Evolutionary conservation across 2,113 vertebrate genomes (phyloP), one percentile per base, ranked within the genome.

Genomic region (Odocoileus virginianus): DNA sequence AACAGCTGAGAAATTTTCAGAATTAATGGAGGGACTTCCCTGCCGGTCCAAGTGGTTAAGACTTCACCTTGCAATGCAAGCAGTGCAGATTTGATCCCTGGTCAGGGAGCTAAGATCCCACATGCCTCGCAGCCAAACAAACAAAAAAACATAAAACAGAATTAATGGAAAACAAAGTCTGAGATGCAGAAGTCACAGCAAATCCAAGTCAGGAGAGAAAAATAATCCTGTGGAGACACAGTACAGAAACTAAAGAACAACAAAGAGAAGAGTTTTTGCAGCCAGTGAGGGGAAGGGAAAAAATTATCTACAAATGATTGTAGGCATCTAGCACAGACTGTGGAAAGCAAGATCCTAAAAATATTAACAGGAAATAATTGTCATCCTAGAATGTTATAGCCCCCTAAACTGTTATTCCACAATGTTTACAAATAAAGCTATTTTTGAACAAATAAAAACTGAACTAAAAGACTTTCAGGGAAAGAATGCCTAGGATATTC

Each of bases 371-470:
- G 78, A 92, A 93, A 61, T 60, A 89, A 84, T 0, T 96, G 43
- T 61, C 78, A 89, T 74, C 15, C 54, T n/a, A 76, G 43, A 76
- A 87, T 30, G 12, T 88, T 45, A 84, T 36, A 96, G 47, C 60
- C 21, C 64, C 19, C 40, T 96, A 67, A 79, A 71, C 33, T 19
- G 12, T 58, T 43, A 50, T 74, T 83, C 21, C n/a, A 96, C 58
- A 71, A 87, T 81, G 40, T 87, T 17, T 86, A 10, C 19, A 91
- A 91, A 91, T 79, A 52, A 84, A 94, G 14, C 50, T 67, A 30
- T 28, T 93, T 92, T 64, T 50, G 21, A 43, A 91, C 7, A 58
- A 89, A 85, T 57, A 71, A 94, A 94, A 94, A 71, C 30, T 94
- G 67, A 94, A 91, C 30, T 47, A 67, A 85, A 5, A 55, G 57